Percentiles rank a stretch among this genome's conserved stretches.
phyloP scores from a whole-genome alignment of 2,113 vertebrate genomes.

The Pygoscelis adeliae region DNA sequence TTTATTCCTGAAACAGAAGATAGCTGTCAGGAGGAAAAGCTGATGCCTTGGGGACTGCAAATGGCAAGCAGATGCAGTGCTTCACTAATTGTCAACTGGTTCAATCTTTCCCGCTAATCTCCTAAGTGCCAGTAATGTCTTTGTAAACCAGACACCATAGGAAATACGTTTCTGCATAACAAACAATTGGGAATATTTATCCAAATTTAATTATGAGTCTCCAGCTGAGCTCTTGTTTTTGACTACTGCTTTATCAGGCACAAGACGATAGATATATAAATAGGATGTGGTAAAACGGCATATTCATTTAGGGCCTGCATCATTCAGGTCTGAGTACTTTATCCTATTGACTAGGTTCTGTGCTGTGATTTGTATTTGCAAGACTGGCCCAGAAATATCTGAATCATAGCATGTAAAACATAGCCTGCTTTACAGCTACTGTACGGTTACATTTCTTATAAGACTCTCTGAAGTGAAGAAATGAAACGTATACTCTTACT shows the following conservation, averaged over 20 bases:
- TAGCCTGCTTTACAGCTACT: background rate
- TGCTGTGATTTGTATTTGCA: background rate
- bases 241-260: background rate
- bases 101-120: background rate
- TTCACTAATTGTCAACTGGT: background rate
- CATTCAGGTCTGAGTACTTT: background rate
- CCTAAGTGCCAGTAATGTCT: background rate
- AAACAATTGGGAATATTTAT: background rate
- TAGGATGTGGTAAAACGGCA: background rate
- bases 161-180: background rate
- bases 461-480: background rate
- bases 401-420: background rate
- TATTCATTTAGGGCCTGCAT: background rate
- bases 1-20: background rate
- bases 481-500: background rate
- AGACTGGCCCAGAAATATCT: background rate
- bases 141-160: background rate
- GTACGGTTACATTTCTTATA: background rate
- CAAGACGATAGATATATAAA: background rate
- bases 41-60: background rate
- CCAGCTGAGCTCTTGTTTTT: background rate
- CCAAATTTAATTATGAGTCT: background rate
- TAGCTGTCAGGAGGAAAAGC: background rate
- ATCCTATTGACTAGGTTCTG: background rate
- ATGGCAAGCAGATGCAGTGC: background rate